Conservation (phyloP, 2,888 invertebrate species). For the Protula sp. region DNA sequence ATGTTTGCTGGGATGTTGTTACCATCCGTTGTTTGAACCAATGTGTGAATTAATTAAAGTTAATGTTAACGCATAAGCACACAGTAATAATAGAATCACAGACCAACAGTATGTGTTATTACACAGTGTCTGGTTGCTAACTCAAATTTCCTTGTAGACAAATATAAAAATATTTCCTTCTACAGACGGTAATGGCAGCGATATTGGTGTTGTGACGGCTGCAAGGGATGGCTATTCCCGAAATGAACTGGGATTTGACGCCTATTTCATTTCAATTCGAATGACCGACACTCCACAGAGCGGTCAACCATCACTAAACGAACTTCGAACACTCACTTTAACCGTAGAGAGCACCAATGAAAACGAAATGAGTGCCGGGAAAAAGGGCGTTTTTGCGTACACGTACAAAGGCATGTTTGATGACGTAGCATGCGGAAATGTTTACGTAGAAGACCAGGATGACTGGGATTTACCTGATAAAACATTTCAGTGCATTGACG, state of each 20-base stretch:
- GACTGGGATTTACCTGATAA: slow-evolving; percentile 99
- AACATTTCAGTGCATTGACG: slow-evolving; percentile 62
- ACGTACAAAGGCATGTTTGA: slow-evolving; percentile 72
- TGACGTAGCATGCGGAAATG: slow-evolving; percentile 65
- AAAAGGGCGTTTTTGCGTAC: slow-evolving; percentile 73
- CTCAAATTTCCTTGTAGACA: too few species aligned
- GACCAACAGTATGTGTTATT: too few species aligned
- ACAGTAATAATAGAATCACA: too few species aligned
- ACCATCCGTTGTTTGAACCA: too few species aligned
- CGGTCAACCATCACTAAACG: slow-evolving; percentile 60
- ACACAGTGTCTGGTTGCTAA: too few species aligned
- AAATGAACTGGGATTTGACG: slow-evolving; percentile 3
- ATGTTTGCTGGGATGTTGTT: too few species aligned
- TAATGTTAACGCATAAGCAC: too few species aligned
- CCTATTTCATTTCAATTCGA: too few species aligned
- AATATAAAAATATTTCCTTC: too few species aligned
- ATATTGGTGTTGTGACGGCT: too few species aligned
- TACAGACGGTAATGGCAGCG: too few species aligned
- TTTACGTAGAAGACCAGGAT: slow-evolving; percentile 93
- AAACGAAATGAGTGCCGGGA: slow-evolving; percentile 73
- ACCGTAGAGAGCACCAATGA: slow-evolving; percentile 97
- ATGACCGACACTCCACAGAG: slow-evolving; percentile 7
- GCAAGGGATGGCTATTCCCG: slow-evolving; percentile 10
- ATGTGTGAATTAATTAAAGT: too few species aligned
- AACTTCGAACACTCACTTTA: slow-evolving; percentile 88